These are phyloP conservation scores for Dermatemys mawii DNA, from an alignment of 2,113 vertebrate species.

Conservation along the genomic window DNA sequence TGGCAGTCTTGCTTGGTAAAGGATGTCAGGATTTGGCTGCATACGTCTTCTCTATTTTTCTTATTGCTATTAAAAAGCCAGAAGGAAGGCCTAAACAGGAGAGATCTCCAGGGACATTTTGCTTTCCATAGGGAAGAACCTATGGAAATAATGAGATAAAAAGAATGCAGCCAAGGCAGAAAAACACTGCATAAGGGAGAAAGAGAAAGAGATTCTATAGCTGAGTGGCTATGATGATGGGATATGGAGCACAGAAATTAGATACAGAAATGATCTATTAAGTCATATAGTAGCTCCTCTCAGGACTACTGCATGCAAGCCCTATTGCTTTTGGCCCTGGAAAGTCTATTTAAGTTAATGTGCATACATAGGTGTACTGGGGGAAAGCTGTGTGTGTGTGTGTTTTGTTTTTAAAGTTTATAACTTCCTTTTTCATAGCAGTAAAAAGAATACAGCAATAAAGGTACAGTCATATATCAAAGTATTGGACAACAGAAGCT, in stretches of 20 bases:
- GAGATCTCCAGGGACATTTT: background rate
- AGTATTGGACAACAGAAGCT: background rate
- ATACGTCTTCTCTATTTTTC: background rate
- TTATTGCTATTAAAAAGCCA: background rate
- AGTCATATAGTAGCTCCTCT: background rate
- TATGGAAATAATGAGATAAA: background rate
- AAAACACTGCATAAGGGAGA: background rate
- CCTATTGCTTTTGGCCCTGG: background rate
- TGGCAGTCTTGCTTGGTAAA: background rate
- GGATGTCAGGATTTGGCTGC: background rate
- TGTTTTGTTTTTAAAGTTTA: rapidly evolving
- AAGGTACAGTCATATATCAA: background rate
- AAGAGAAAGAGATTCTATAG: background rate
- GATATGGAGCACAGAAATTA: background rate
- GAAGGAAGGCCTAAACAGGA: background rate
- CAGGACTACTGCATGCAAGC: background rate
- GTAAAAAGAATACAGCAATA: background rate
- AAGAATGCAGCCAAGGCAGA: background rate
- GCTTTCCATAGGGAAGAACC: background rate
- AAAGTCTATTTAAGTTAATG: background rate
- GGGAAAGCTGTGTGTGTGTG: background rate
- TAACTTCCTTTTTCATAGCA: background rate
- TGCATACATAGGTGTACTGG: background rate
- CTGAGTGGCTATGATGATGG: background rate
- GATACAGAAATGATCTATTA: background rate